phyloP scores from a whole-genome alignment of 1,140 invertebrate species.

The Apis dorsata region DNA sequence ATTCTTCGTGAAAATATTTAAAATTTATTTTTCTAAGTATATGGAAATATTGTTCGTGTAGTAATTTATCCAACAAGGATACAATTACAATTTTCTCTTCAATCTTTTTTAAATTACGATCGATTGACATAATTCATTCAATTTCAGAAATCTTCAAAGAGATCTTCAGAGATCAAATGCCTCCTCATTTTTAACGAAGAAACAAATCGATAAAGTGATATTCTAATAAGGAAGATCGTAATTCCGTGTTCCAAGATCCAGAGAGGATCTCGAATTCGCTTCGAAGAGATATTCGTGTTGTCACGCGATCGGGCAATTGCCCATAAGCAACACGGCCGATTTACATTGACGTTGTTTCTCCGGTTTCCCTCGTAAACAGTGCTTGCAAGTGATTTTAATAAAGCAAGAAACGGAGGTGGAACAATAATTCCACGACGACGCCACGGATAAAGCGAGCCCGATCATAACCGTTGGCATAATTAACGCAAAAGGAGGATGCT shows the following conservation, averaged over 20 bases:
- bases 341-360: neutral
- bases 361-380: neutral
- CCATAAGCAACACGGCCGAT: neutral
- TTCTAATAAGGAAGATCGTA: neutral
- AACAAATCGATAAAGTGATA: neutral
- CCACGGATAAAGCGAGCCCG: neutral
- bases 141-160: too few relatives aligned
- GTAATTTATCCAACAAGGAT: too few relatives aligned
- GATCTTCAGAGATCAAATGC: too few relatives aligned
- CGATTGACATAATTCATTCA: too few relatives aligned
- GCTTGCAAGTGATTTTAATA: constrained; percentile 9
- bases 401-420: constrained; percentile 8
- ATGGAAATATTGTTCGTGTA: too few relatives aligned
- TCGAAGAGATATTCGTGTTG: neutral
- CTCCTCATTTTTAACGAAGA: neutral
- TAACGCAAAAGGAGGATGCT: constrained; percentile 33
- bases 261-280: neutral
- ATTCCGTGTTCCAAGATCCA: neutral
- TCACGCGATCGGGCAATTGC: constrained; percentile 16
- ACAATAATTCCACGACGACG: constrained; percentile 26
- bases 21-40: too few relatives aligned
- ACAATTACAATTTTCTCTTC: too few relatives aligned
- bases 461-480: constrained; percentile 45
- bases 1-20: too few relatives aligned
- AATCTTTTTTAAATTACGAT: too few relatives aligned